These are phyloP conservation scores for zebrafish (Danio rerio) DNA, from an alignment of 2,113 vertebrate species.

Conservation along the genomic window GRCz12tu NC_133183.1:10259001-10259500, in stretches of 20 bases:
- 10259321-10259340: slow-evolving; percentile 86
- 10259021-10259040: too few relatives aligned
- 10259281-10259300: slow-evolving; percentile 86
- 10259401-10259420: neutral
- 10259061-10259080: too few relatives aligned
- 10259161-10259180: too few relatives aligned
- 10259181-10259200: too few relatives aligned
- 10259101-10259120: too few relatives aligned
- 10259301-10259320: slow-evolving; percentile 90
- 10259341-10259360: neutral
- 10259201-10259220: too few relatives aligned
- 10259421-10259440: neutral
- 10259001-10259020: too few relatives aligned
- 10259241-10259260: neutral
- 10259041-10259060: too few relatives aligned
- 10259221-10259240: too few relatives aligned
- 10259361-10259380: neutral
- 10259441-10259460: slow-evolving; percentile 82
- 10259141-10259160: too few relatives aligned
- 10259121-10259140: too few relatives aligned
- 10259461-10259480: slow-evolving; percentile 81
- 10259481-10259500: slow-evolving; percentile 68
- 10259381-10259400: neutral
- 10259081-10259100: too few relatives aligned
- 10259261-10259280: slow-evolving; percentile 80